Percentiles rank a stretch among this genome's conserved stretches.
Evolutionary conservation across 2,113 vertebrate genomes (phyloP).

Genomic region (Eurystomus gularis): DNA sequence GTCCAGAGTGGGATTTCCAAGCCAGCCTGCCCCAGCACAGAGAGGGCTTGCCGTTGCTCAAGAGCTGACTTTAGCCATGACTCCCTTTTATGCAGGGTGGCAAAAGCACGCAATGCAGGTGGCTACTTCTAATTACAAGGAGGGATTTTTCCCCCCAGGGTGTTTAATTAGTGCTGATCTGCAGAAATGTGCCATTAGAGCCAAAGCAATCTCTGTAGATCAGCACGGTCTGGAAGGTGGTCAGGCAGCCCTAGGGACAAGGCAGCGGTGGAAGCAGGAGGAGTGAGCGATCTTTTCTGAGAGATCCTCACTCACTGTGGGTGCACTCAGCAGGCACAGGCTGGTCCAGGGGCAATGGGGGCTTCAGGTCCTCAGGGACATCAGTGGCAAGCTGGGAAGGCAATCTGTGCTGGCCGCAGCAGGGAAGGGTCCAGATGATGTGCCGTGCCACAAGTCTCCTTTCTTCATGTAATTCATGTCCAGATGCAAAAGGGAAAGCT

Average conservation of each 20-base stretch:
- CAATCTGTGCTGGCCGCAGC: neutral
- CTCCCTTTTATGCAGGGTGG: neutral
- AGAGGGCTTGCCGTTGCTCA: neutral
- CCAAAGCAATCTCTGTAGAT: neutral
- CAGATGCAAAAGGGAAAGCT: neutral
- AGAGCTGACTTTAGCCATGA: neutral
- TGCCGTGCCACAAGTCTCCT: neutral
- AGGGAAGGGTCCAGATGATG: rapidly evolving
- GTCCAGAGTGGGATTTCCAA: neutral
- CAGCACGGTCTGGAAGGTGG: rapidly evolving
- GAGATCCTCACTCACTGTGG: too few relatives aligned
- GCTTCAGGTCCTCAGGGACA: neutral
- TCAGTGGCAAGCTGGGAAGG: neutral
- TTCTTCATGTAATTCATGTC: rapidly evolving
- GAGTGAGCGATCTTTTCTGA: neutral
- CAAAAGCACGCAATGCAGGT: neutral
- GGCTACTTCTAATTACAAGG: neutral
- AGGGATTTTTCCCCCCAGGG: neutral
- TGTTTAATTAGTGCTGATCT: neutral
- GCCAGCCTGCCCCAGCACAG: neutral
- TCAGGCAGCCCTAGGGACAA: neutral
- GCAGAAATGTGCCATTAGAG: neutral
- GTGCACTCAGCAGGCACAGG: neutral
- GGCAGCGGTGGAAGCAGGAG: neutral
- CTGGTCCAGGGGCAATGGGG: neutral